These are phyloP conservation scores for Rhabdornis inornatus DNA, from an alignment of 2,113 vertebrate species.

Conservation along the genomic window DNA sequence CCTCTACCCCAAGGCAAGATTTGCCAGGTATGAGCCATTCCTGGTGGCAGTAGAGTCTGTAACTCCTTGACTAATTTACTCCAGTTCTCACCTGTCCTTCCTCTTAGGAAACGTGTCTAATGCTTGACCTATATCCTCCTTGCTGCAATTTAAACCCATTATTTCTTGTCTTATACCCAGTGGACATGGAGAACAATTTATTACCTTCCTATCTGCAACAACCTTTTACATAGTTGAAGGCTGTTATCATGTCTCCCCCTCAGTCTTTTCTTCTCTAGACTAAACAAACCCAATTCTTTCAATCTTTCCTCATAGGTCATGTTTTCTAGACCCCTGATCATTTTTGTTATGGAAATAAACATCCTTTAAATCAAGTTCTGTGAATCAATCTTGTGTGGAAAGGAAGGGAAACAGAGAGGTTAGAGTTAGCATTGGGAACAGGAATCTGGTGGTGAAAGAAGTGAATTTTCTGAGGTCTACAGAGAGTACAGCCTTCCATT, in stretches of 20 bases:
- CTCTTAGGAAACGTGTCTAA: constrained; percentile 19
- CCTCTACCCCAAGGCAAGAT: neutral
- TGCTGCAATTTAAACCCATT: constrained; percentile 61
- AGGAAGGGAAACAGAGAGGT: constrained; percentile 59
- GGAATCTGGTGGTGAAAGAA: constrained; percentile 67
- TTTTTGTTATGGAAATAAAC: constrained; percentile 70
- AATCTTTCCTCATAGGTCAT: constrained; percentile 72
- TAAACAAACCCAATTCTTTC: constrained; percentile 71
- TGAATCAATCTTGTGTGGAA: constrained; percentile 66
- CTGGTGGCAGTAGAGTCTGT: neutral
- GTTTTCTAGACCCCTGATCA: constrained; percentile 69
- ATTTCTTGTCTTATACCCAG: constrained; percentile 63
- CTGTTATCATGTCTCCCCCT: constrained; percentile 70
- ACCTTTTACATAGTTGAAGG: constrained; percentile 69
- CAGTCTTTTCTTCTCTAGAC: constrained; percentile 70
- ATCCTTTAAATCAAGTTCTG: constrained; percentile 68
- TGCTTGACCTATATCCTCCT: constrained; percentile 52
- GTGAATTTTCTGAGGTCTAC: constrained; percentile 35
- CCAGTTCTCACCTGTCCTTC: constrained; percentile 61
- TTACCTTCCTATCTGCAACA: constrained; percentile 68
- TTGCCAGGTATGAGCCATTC: constrained; percentile 5
- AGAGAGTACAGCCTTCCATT: constrained; percentile 25
- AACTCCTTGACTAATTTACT: constrained; percentile 36
- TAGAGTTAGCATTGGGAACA: constrained; percentile 52
- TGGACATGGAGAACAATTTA: constrained; percentile 65